phyloP scores from a whole-genome alignment of 2,797 vertebrate genomes.

The Perodicticus potto region DNA sequence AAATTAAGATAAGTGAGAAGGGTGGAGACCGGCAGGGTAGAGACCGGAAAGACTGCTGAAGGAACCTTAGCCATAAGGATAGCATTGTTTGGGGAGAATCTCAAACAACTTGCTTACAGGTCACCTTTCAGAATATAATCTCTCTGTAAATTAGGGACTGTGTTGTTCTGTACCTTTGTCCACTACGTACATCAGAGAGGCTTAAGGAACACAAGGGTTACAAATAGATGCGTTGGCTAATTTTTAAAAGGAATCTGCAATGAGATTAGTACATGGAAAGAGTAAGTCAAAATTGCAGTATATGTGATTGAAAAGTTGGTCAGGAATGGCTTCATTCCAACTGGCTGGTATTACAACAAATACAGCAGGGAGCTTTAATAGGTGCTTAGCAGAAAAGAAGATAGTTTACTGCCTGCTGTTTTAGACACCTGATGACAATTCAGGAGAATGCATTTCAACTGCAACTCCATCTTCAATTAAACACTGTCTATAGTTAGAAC shows the following conservation, averaged over 20 bases:
- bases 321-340: slow-evolving; percentile 61
- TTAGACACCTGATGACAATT: slow-evolving; percentile 60
- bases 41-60: background rate
- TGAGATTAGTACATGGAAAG: slow-evolving; percentile 16
- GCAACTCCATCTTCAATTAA: slow-evolving; percentile 65
- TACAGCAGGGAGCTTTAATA: slow-evolving; percentile 46
- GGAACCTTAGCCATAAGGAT: background rate
- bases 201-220: background rate
- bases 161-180: background rate
- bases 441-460: slow-evolving; percentile 36
- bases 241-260: slow-evolving; percentile 47
- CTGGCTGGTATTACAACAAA: slow-evolving; percentile 16
- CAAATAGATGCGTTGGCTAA: slow-evolving; percentile 38
- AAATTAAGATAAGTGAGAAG: background rate
- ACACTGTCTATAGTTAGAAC: slow-evolving; percentile 31
- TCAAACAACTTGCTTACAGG: slow-evolving; percentile 7
- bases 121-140: slow-evolving; percentile 7
- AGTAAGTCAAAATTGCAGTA: slow-evolving; percentile 29
- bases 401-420: slow-evolving; percentile 50
- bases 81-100: background rate
- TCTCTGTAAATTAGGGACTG: slow-evolving; percentile 11
- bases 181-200: background rate
- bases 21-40: background rate
- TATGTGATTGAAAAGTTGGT: slow-evolving; percentile 32
- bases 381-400: slow-evolving; percentile 53